Conservation (phyloP, 37 sponge, comb jelly and placozoan species). For the Mnemiopsis leidyi region DNA sequence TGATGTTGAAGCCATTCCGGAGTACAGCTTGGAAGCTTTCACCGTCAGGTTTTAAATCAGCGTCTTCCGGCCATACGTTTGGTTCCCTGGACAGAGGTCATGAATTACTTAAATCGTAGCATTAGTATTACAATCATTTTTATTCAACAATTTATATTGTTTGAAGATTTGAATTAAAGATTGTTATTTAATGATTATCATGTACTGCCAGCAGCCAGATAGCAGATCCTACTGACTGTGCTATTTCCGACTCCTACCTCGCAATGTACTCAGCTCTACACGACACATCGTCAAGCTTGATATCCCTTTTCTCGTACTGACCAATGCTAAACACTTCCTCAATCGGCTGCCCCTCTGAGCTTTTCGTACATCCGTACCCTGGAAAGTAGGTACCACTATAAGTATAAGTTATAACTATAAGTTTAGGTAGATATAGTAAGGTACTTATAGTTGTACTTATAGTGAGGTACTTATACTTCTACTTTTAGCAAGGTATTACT, state of each 20-base stretch:
- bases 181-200: no score
- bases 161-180: neutral
- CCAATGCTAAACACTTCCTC: constrained; percentile 47
- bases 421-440: no score
- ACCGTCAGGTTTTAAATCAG: neutral
- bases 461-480: no score
- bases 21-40: neutral
- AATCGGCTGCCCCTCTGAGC: neutral
- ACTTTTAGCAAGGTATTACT: no score
- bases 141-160: neutral
- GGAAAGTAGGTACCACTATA: neutral
- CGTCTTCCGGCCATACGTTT: constrained; percentile 16
- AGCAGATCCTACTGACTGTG: neutral
- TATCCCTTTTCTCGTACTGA: constrained; percentile 20
- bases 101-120: neutral
- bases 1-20: neutral
- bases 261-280: constrained; percentile 4
- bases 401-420: no score
- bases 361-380: constrained; percentile 49
- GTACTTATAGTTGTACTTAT: no score
- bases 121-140: neutral
- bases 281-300: neutral
- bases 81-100: neutral
- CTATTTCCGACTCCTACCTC: no score
- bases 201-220: neutral